Evolutionary conservation across 2,888 invertebrate species (phyloP).

Genomic region (Heteromurus nitidus): DNA sequence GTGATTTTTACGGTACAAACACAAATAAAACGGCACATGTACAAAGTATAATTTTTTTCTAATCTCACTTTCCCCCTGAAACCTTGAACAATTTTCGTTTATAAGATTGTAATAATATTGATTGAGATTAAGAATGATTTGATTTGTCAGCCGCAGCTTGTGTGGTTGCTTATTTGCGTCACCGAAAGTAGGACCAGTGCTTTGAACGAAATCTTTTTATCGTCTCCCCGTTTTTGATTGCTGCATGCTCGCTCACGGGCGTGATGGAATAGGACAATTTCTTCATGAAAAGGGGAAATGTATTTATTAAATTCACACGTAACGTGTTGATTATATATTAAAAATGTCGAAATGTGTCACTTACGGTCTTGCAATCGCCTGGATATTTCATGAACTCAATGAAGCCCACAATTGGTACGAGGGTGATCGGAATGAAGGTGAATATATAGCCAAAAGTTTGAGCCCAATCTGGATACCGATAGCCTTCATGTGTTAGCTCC

Average conservation of each 20-base stretch:
- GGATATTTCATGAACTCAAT: conserved; percentile 81
- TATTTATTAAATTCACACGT: neutral
- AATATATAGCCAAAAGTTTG: conserved; percentile 84
- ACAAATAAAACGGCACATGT: no score
- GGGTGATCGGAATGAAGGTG: conserved; percentile 84
- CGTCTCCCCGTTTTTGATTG: conserved; percentile 66
- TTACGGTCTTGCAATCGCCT: conserved; percentile 83
- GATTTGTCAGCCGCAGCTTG: no score
- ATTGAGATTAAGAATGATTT: no score
- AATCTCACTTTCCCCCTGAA: no score
- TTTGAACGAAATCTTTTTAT: conserved; percentile 67
- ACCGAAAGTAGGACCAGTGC: conserved; percentile 72
- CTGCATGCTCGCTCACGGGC: conserved; percentile 71
- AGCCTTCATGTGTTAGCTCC: conserved; percentile 74
- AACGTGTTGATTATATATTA: no score
- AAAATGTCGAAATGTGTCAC: conserved; percentile 27
- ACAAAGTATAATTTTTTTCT: neutral
- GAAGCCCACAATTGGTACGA: conserved; percentile 83
- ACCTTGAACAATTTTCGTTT: no score
- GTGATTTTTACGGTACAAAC: no score
- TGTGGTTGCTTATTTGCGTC: conserved; percentile 38
- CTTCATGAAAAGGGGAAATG: conserved; percentile 58
- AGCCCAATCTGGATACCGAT: conserved; percentile 84
- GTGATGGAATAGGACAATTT: conserved; percentile 73
- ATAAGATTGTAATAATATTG: no score